Base-by-base conservation (phyloP, 2,888 invertebrate species). In the Polia nebulosa region DNA sequence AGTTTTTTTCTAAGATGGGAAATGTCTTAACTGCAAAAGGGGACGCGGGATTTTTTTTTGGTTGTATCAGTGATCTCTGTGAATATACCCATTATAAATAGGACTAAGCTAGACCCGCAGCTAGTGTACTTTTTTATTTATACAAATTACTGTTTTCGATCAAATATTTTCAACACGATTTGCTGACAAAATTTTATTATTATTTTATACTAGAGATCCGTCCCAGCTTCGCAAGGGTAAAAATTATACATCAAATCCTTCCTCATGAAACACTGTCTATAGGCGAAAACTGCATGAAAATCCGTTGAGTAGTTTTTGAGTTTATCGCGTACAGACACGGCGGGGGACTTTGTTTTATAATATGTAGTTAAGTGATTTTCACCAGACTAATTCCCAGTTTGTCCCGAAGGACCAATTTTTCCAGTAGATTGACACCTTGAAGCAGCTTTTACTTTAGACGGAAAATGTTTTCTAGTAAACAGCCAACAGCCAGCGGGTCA, bases 381-480 rank as follows among this genome's bases (percentile, higher is more conserved):
- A 41, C 7, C n/a, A 17, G 6, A 39, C 6, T 17, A 1, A 17
- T 39, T 29, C 15, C 47, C 4, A 6, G 3, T 13, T 29, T 20
- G 36, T 15, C 27, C n/a, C 11, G 13, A 51, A 51, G 6, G 3
- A 47, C 13, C 25, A 20, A 2, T 47, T 29, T 22, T 34, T 39
- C 6, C 7, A 4, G 17, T 0, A 32, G 4, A 9, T 11, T 20
- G 2, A 9, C 1, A 39, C 27, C 22, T 4, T 17, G 9, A 36
- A 34, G 6, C n/a, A n/a, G 6, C 25, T 13, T 20, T 13, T 47
- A 34, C 15, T 45, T 41, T 36, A 22, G 0, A 41, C 17, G n/a
- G 32, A 41, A 60, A 11, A 45, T 11, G 13, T 45, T 51, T 73
- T 59, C 25, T 66, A 66, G 32, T 41, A 44, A 75, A 44, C 25